Evolutionary conservation across 2,797 vertebrate species (phyloP), one percentile per base, ranked within the genome.

Genomic region (Apodemus agrarius): DNA sequence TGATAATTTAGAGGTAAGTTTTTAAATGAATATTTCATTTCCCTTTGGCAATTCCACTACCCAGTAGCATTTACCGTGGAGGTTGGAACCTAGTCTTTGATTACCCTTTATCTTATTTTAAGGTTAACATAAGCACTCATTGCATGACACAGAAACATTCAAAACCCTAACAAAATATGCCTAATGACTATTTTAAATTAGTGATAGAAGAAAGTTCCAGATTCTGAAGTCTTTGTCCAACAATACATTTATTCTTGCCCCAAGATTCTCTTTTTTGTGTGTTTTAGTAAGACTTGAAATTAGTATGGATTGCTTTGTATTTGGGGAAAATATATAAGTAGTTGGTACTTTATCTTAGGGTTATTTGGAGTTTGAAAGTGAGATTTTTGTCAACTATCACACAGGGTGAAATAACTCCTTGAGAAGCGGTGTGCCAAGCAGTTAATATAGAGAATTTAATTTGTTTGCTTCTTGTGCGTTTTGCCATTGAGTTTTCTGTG

Each of bases 361-460:
- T 88, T 96, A 79, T 93, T 94, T 94, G 86, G 89, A 97, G 80
- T 97, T 98, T 95, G 54, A 96, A 95, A 97, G 95, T 92, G 52
- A 95, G 95, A 96, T 97, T 97, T 97, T 97, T 89, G 76, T 95
- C 92, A 96, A 52, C 94, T 95, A 82, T 85, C 57, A 17, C 80
- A 34, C 94, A 90, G 89, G 49, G 49, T 93, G 96, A 96, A 96
- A 95, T 90, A 96, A 96, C 88, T 96, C 59, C 43, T 61, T 88
- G 67, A 97, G 93, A 97, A 97, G 65, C 76, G 79, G 46, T 79
- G 54, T 97, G 95, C 95, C 92, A 54, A 74, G 59, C 74, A 97
- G 97, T 96, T 98, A 97, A 97, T 97, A 91, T 29, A 90, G 54
- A 96, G 83, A 97, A 97, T 97, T 97, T 96, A 97, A 96, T 96